A percentile compares a stretch with the other conserved stretches of the same genome.
Evolutionary conservation across 92 coral and sea anemone species (phyloP).

Genomic region (Parazoanthus swiftii): DNA sequence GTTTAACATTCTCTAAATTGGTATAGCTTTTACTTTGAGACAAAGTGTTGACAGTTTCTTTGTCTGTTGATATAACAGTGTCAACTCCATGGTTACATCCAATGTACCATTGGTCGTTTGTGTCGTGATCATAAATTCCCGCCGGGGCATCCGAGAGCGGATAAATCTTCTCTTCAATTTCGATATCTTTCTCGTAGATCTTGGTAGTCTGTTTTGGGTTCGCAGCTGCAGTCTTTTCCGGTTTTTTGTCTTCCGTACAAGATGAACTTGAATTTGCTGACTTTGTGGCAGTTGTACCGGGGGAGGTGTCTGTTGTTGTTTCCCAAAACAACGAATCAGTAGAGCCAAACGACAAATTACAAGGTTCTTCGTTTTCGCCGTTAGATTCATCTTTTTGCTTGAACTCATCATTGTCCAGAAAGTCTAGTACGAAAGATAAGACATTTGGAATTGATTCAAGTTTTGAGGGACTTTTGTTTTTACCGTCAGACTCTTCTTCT

Average conservation of each 20-base stretch:
- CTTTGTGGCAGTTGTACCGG: slow-evolving; percentile 11
- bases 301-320: slow-evolving; percentile 22
- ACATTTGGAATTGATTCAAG: slow-evolving; percentile 34
- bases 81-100: background rate
- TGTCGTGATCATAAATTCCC: slow-evolving; percentile 23
- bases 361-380: slow-evolving; percentile 15
- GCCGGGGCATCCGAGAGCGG: slow-evolving; percentile 33
- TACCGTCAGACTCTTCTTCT: slow-evolving; percentile 6
- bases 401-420: background rate
- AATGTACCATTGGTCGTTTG: slow-evolving; percentile 23
- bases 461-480: background rate
- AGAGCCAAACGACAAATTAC: slow-evolving; percentile 27
- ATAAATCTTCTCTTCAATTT: background rate
- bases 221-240: background rate
- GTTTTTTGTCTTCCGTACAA: background rate
- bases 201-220: background rate
- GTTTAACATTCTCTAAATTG: background rate
- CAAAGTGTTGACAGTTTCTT: background rate
- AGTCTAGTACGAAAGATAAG: slow-evolving; percentile 6
- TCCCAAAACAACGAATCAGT: slow-evolving; percentile 42
- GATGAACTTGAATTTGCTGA: slow-evolving; percentile 17
- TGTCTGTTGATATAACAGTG: background rate
- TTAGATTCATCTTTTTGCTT: background rate
- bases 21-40: background rate
- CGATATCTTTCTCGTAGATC: background rate